Conservation (phyloP, 1,140 invertebrate genomes). For the Globodera rostochiensis region DNA sequence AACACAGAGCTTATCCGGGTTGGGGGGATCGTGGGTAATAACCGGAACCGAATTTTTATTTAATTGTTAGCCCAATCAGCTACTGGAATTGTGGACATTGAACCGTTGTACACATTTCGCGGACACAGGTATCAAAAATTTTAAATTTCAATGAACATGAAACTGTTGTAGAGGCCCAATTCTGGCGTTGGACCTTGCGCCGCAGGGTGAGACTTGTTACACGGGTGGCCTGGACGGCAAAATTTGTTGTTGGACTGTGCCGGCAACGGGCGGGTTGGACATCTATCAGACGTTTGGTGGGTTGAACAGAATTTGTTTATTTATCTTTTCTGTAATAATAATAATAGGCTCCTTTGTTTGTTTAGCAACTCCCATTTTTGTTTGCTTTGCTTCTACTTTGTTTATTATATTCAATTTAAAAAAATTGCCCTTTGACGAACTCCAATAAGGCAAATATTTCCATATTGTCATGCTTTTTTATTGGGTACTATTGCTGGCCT, state of each 20-base stretch:
- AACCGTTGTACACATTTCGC: conserved; percentile 95
- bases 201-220: conserved; percentile 87
- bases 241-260: conserved; percentile 94
- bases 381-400: no score
- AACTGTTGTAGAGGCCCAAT: conserved; percentile 75
- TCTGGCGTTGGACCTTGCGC: conserved; percentile 86
- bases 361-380: no score
- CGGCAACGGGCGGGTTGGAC: conserved; percentile 80
- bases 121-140: conserved; percentile 74
- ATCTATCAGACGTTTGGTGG: conserved; percentile 88
- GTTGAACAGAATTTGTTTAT: not conserved
- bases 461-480: not conserved
- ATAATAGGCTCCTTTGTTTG: no score
- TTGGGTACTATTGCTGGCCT: not conserved
- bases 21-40: no score
- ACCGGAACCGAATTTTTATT: not conserved
- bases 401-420: no score
- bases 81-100: conserved; percentile 75
- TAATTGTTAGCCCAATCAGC: conserved; percentile 20
- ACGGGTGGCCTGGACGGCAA: conserved; percentile 89
- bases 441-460: no score
- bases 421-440: no score
- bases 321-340: no score
- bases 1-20: no score
- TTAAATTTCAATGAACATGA: not conserved